Evolutionary conservation across 2,888 invertebrate species (phyloP).

Genomic region (Tethea ocularis): DNA sequence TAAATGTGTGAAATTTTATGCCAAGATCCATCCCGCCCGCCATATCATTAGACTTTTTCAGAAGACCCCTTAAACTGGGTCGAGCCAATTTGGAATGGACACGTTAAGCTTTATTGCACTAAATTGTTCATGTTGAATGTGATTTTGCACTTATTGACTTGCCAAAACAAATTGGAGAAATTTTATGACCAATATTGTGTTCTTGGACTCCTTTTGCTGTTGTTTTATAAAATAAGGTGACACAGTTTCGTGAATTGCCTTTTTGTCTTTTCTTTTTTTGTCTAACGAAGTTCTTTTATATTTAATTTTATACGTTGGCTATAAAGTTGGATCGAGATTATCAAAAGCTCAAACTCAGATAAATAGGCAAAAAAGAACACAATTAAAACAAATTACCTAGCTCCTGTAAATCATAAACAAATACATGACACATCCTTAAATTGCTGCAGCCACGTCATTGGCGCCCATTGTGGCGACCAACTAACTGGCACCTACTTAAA

Average conservation of each 20-base stretch:
- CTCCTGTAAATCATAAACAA: conserved; percentile 2
- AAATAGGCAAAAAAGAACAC: neutral
- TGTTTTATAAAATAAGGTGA: neutral
- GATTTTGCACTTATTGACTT: neutral
- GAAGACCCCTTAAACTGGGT: conserved; percentile 54
- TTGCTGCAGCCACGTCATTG: conserved; percentile 18
- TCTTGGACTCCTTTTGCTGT: neutral
- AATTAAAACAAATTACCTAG: neutral
- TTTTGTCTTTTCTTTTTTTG: neutral
- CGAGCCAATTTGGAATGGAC: conserved; percentile 25
- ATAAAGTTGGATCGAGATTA: neutral
- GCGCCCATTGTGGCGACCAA: conserved; percentile 44
- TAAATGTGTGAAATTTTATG: conserved; percentile 40
- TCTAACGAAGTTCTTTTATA: neutral
- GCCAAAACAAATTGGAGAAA: conserved; percentile 3
- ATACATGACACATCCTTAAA: conserved; percentile 4
- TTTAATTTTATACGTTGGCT: neutral
- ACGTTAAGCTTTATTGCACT: conserved; percentile 17
- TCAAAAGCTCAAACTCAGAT: neutral
- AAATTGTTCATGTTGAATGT: conserved; percentile 3
- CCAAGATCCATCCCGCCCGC: conserved; percentile 63
- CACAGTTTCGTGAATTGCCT: neutral
- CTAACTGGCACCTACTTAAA: conserved; percentile 35
- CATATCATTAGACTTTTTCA: conserved; percentile 41
- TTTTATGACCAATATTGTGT: neutral